Evolutionary conservation across 1,140 invertebrate genomes (phyloP).

Genomic region (Drosophila cardini): DNA sequence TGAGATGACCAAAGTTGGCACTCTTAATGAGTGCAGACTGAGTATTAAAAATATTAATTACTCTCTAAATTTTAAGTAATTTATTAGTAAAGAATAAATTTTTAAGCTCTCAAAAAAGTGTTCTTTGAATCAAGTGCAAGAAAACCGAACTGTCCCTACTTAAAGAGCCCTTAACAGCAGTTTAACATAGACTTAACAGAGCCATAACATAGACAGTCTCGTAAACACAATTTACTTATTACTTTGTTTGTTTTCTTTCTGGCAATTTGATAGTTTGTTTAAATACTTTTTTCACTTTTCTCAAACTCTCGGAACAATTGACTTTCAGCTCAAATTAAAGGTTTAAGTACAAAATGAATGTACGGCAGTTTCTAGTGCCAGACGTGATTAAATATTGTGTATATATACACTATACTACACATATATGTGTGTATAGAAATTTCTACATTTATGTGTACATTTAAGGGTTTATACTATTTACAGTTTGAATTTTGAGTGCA

Average conservation of each 20-base stretch:
- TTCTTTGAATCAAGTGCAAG: no score
- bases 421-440: not conserved
- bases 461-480: constrained; percentile 10
- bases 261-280: constrained; percentile 2
- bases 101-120: no score
- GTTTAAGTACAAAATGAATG: not conserved
- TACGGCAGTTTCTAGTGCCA: constrained; percentile 1
- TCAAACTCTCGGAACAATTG: not conserved
- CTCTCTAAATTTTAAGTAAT: no score
- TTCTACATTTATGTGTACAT: not conserved
- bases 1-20: not conserved
- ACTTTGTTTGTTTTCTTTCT: not conserved
- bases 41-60: no score
- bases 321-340: not conserved
- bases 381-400: constrained; percentile 21
- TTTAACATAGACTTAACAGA: constrained; percentile 2
- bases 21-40: no score
- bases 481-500: constrained; percentile 19
- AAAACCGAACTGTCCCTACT: no score
- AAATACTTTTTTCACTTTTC: not conserved
- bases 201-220: not conserved
- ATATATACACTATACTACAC: no score
- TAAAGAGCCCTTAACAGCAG: not conserved
- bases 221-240: not conserved
- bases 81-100: no score